Evolutionary conservation across 2,888 invertebrate genomes (phyloP).

Genomic region (Drosophila eohydei): DNA sequence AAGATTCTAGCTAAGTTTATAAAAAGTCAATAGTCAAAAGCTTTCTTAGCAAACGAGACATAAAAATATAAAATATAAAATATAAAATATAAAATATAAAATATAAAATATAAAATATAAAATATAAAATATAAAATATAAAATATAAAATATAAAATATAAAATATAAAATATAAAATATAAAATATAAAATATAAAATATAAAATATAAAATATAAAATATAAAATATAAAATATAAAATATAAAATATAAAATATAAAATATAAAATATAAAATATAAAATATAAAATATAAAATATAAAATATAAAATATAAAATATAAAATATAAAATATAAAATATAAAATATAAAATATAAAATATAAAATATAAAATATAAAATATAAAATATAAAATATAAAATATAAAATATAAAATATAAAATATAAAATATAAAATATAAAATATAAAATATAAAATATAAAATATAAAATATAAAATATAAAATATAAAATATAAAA

Average conservation of each 20-base stretch:
- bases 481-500: too few relatives aligned
- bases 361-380: not conserved
- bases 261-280: conserved; percentile 2
- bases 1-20: not conserved
- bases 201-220: not conserved
- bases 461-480: too few relatives aligned
- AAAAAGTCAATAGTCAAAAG: not conserved
- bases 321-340: not conserved
- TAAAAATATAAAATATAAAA: not conserved
- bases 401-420: not conserved
- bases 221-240: not conserved
- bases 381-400: not conserved
- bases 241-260: not conserved
- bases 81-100: not conserved
- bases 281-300: not conserved
- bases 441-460: too few relatives aligned
- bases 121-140: too few relatives aligned
- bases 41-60: not conserved
- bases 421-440: not conserved
- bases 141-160: too few relatives aligned
- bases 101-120: not conserved
- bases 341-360: not conserved
- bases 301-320: not conserved
- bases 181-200: too few relatives aligned
- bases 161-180: too few relatives aligned